phyloP scores from a whole-genome alignment of 2,113 vertebrate genomes.

The Epinephelus fuscoguttatus region DNA sequence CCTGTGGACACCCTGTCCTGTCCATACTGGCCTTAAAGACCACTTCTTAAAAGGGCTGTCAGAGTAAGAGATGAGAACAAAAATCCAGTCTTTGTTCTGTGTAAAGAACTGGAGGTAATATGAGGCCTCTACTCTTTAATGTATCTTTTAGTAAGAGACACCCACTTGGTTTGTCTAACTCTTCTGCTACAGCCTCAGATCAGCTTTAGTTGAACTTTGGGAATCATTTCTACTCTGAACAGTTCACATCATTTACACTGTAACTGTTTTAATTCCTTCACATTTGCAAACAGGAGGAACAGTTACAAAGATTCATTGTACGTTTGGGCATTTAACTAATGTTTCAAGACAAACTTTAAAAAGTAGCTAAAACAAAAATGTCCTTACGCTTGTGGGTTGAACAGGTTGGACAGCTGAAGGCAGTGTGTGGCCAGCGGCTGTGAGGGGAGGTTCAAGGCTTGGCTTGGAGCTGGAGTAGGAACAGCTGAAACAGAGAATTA shows the following conservation, averaged over 20 bases:
- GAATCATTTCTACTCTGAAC: background rate
- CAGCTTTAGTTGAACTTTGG: background rate
- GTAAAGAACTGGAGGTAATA: background rate
- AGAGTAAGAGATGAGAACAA: background rate
- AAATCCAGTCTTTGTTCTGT: background rate
- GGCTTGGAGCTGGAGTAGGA: conserved; percentile 74
- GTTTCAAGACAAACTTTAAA: background rate
- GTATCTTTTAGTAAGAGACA: too few species aligned
- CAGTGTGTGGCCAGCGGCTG: conserved; percentile 97
- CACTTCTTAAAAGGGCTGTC: background rate
- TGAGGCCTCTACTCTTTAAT: too few species aligned
- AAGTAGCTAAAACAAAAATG: background rate
- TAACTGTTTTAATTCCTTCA: background rate
- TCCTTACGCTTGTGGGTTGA: conserved; percentile 97
- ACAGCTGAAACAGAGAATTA: conserved; percentile 50
- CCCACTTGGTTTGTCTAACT: too few species aligned
- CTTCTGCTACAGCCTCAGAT: background rate
- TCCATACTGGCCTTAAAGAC: background rate
- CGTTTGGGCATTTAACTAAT: background rate
- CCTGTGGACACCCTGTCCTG: too few species aligned
- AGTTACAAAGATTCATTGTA: background rate
- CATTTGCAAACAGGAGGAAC: background rate
- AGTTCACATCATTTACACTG: background rate
- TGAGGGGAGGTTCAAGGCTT: conserved; percentile 88
- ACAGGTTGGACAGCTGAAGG: conserved; percentile 99